Percentiles rank a stretch among this genome's conserved stretches.
phyloP scores from a whole-genome alignment of 2,113 vertebrate genomes.

The Patagioenas fasciata region DNA sequence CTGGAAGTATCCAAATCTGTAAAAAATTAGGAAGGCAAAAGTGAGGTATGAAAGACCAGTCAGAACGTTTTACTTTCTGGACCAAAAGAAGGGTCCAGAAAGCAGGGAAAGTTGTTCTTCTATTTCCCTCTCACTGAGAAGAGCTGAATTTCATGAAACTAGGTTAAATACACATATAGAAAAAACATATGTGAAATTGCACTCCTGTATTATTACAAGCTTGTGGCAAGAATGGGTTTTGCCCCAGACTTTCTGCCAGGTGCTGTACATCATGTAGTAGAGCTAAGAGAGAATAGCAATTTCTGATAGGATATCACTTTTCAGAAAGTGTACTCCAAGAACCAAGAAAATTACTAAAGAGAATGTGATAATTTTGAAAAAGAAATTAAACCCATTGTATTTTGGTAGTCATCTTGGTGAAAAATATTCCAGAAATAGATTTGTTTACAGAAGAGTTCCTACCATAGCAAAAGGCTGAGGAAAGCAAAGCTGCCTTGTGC shows the following conservation, averaged over 20 bases:
- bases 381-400: background rate
- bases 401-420: background rate
- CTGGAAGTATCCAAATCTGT: background rate
- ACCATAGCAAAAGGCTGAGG: background rate
- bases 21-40: background rate
- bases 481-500: background rate
- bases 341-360: background rate
- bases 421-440: conserved; percentile 5
- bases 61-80: background rate
- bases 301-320: background rate
- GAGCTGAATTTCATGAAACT: background rate
- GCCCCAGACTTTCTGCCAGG: background rate
- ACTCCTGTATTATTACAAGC: background rate
- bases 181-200: background rate
- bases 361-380: background rate
- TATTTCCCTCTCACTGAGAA: background rate
- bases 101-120: background rate
- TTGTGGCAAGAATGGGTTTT: background rate
- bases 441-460: conserved; percentile 18
- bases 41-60: background rate
- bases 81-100: background rate
- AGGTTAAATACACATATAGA: background rate
- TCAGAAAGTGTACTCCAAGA: background rate
- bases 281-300: background rate
- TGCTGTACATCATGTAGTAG: background rate